Evolutionary conservation across 2,113 vertebrate species (phyloP).

Genomic region (Campylomormyrus tamandua): DNA sequence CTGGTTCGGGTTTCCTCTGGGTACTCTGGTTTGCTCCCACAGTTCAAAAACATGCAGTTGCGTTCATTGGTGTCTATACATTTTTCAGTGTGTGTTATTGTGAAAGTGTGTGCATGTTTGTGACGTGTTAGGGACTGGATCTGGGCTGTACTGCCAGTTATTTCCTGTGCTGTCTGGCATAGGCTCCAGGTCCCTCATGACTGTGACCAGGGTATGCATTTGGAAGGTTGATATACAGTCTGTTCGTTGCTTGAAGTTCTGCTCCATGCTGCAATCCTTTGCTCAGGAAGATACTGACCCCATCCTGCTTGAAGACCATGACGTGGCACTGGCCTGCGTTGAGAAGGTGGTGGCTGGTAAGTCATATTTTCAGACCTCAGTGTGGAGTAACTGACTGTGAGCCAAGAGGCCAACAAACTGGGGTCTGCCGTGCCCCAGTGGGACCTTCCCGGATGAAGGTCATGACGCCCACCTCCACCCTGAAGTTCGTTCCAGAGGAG

Average conservation of each 20-base stretch:
- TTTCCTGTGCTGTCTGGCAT: background rate
- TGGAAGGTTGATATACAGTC: background rate
- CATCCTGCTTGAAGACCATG: constrained; percentile 65
- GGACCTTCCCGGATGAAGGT: constrained; percentile 74
- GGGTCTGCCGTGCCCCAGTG: constrained; percentile 49
- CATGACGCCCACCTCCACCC: constrained; percentile 67
- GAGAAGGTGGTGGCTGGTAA: constrained; percentile 82
- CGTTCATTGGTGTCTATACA: background rate
- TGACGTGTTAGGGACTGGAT: background rate
- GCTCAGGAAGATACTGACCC: constrained; percentile 58
- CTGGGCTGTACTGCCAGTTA: background rate
- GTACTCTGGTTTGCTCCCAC: background rate
- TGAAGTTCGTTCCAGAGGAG: constrained; percentile 87
- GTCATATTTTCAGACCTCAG: background rate
- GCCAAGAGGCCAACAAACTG: background rate
- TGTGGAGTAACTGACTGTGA: background rate
- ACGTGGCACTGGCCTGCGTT: constrained; percentile 78
- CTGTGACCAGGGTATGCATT: background rate
- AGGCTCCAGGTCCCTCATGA: background rate
- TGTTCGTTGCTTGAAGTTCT: background rate
- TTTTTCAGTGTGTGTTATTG: background rate
- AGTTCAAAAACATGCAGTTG: background rate
- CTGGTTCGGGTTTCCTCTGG: background rate
- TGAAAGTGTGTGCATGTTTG: background rate
- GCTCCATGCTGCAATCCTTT: background rate